Percentiles rank a stretch among this genome's conserved stretches.
phyloP scores from a whole-genome alignment of 2,113 vertebrate genomes.

The Nicator chloris region DNA sequence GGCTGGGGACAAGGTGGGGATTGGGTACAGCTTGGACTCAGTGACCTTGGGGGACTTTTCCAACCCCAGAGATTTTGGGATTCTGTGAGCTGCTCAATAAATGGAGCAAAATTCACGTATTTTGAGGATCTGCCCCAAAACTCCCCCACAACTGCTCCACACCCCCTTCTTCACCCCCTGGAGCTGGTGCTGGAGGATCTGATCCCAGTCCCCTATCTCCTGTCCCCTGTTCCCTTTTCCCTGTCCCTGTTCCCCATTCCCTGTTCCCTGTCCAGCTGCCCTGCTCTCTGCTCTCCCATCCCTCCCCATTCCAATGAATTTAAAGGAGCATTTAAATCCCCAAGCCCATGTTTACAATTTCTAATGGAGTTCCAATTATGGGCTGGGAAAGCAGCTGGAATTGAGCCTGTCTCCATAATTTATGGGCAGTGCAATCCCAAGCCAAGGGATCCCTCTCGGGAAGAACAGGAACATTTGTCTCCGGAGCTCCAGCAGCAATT shows the following conservation, averaged over 20 bases:
- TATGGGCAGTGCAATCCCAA: conserved; percentile 33
- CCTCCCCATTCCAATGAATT: neutral
- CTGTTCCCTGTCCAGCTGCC: too few relatives aligned
- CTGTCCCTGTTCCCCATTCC: too few relatives aligned
- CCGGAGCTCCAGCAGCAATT: neutral
- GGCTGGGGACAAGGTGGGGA: neutral
- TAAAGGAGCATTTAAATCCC: neutral
- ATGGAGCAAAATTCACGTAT: neutral
- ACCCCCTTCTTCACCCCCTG: neutral
- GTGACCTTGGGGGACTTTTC: neutral
- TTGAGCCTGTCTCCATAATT: conserved; percentile 31
- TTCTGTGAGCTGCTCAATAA: neutral
- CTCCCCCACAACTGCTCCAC: rapidly evolving
- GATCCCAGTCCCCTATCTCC: neutral
- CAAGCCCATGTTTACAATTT: conserved; percentile 29
- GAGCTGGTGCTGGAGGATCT: neutral
- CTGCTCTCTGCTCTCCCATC: neutral
- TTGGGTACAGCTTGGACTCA: rapidly evolving
- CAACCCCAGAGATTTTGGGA: neutral
- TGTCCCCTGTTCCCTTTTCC: too few relatives aligned
- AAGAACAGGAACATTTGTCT: conserved; percentile 24
- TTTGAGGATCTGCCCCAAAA: neutral
- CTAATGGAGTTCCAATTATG: conserved; percentile 29
- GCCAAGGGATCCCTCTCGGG: neutral
- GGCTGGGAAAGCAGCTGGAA: conserved; percentile 28